Base-by-base conservation (phyloP, 2,888 invertebrate genomes). In the Hypselothyrea guttata region DNA sequence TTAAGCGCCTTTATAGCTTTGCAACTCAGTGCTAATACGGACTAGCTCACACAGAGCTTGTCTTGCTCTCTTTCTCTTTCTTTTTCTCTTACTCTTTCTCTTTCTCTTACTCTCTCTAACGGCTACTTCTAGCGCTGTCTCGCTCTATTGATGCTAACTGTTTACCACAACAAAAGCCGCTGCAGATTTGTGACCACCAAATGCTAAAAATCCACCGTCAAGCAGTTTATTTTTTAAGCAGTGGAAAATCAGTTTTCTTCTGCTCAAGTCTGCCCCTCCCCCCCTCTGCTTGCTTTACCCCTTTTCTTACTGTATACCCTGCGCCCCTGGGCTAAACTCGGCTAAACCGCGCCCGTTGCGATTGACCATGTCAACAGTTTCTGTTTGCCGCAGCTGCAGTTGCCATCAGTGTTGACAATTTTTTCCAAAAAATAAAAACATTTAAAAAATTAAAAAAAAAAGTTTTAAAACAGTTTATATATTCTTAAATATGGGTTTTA, bases 101-200 rank as follows among this genome's bases (percentile, higher is more conserved):
- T 56, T 33, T 35, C 38, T 38, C 30, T 51, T 31, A 22, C 5
- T 3, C 13, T 22, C 0, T 15, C 9, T 16, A 7, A 2, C 7
- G 8, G 8, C 13, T 1, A 30, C 9, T 16, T 15, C 35, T 11
- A 33, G 2, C 30, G 12, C 18, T 42, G n/a, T n/a, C 22, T 13
- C 5, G 9, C 3, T 22, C 2, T 18, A 11, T 12, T 7, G 34
- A 37, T 52, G 54, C 53, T 55, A 83, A 81, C 77, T 58, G 71
- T 58, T 75, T 45, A 61, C 77, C 84, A 81, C 77, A 78, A 78
- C 84, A 84, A 78, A 51, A 81, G 78, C 22, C 5, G 59, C 58
- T 40, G 37, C 37, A 37, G 49, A 41, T 30, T 52, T 42, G 48
- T 31, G 55, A 40, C 61, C 64, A 76, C 52, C 60, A 57, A 68